Evolutionary conservation across 2,888 invertebrate genomes (phyloP).

Genomic region (Lycaena phlaeas): DNA sequence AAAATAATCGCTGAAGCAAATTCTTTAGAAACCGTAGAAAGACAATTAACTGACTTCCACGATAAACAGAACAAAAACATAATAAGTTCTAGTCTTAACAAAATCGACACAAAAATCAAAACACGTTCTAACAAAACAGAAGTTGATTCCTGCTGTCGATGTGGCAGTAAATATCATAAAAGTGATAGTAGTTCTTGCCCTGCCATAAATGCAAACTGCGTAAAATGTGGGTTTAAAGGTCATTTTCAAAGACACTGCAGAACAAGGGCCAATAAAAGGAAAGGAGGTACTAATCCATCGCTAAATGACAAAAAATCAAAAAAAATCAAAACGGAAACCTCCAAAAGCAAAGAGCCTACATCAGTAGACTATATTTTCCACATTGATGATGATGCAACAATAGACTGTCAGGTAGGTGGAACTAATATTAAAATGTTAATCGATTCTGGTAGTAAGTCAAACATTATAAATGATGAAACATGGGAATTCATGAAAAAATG

Average conservation of each 20-base stretch:
- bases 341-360: conserved; percentile 6
- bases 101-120: neutral
- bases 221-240: conserved; percentile 9
- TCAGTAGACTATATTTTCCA: conserved; percentile 1
- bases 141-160: no score
- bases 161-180: conserved; percentile 11
- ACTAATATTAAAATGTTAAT: neutral
- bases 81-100: neutral
- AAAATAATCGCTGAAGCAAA: conserved; percentile 21
- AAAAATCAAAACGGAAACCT: conserved; percentile 17
- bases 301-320: neutral
- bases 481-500: no score
- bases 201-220: conserved; percentile 3
- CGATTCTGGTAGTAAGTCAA: neutral
- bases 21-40: conserved; percentile 18
- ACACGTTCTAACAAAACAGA: neutral
- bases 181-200: conserved; percentile 8
- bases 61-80: no score
- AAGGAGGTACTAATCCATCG: neutral
- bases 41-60: conserved; percentile 12
- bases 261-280: conserved; percentile 10
- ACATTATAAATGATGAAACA: no score
- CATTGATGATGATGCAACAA: neutral
- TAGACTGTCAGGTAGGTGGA: neutral
- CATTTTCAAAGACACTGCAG: conserved; percentile 4